Evolutionary conservation across 2,888 invertebrate species (phyloP).

Genomic region (Argynnis bischoffii): DNA sequence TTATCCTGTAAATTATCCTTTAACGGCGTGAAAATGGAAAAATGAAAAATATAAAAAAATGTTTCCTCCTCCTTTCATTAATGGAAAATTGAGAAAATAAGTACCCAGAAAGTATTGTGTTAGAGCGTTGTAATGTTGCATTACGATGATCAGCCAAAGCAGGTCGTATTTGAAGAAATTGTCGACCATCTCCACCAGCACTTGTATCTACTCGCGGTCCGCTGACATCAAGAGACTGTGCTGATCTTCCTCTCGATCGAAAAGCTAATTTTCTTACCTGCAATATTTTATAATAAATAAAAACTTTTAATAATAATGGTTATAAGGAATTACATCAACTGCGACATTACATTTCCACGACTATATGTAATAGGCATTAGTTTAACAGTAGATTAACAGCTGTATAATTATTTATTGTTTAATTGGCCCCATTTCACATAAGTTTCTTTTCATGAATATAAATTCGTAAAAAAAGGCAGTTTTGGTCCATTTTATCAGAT

Average conservation of each 20-base stretch:
- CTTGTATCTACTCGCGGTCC: conserved; percentile 56
- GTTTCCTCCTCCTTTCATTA: too few relatives aligned
- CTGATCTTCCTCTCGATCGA: conserved; percentile 75
- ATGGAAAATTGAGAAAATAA: conserved; percentile 15
- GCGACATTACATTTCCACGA: conserved; percentile 72
- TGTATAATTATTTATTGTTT: conserved; percentile 42
- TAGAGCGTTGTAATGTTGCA: conserved; percentile 67
- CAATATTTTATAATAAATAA: conserved; percentile 20
- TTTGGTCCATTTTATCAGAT: conserved; percentile 64
- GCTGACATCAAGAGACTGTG: conserved; percentile 71
- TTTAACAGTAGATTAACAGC: conserved; percentile 49
- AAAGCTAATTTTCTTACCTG: conserved; percentile 76
- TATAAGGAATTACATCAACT: not conserved
- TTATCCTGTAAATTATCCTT: too few relatives aligned
- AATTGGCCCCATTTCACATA: conserved; percentile 64
- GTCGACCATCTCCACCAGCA: conserved; percentile 66
- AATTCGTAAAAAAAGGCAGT: conserved; percentile 72
- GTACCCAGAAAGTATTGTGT: conserved; percentile 76
- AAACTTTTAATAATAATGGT: not conserved
- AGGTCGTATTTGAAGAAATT: conserved; percentile 75
- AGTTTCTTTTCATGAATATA: conserved; percentile 55
- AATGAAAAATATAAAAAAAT: too few relatives aligned
- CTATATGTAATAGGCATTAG: conserved; percentile 74
- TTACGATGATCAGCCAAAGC: conserved; percentile 70
- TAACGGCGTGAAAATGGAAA: too few relatives aligned